Conservation (phyloP, 23 tunicate genomes). For the Aplidium turbinatum region DNA sequence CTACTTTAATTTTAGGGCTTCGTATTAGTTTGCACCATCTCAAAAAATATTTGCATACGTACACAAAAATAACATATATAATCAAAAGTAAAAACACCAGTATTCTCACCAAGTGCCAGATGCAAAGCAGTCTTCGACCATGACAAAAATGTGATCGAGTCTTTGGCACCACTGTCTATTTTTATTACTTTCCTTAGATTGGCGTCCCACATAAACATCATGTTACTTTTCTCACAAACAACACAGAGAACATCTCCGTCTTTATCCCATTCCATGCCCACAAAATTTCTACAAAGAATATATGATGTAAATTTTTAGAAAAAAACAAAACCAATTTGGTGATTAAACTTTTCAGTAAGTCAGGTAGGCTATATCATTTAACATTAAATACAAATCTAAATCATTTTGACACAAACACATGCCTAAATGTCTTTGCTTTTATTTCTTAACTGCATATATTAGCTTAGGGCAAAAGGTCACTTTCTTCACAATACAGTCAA, state of each 20-base stretch:
- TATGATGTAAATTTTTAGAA: too few species aligned
- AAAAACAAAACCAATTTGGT: too few species aligned
- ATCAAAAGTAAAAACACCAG: neutral
- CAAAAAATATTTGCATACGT: too few species aligned
- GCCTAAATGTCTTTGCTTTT: too few species aligned
- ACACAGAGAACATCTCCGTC: constrained; percentile 85
- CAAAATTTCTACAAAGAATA: constrained; percentile 43
- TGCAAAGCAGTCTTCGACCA: constrained; percentile 72
- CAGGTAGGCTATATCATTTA: too few species aligned
- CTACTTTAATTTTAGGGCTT: neutral
- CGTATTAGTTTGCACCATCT: too few species aligned
- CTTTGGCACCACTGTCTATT: constrained; percentile 92
- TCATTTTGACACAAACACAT: too few species aligned
- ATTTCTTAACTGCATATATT: too few species aligned
- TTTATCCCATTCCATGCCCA: constrained; percentile 82
- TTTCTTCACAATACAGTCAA: too few species aligned
- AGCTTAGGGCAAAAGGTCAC: too few species aligned
- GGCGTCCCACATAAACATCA: constrained; percentile 83
- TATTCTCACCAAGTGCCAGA: constrained; percentile 72
- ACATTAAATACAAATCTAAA: too few species aligned
- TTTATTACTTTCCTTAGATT: constrained; percentile 69
- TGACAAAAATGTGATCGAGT: constrained; percentile 47
- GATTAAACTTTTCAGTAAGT: too few species aligned
- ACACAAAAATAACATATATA: neutral
- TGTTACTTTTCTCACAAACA: constrained; percentile 79